These are phyloP conservation scores for Drosophila nigricruria DNA, from an alignment of 2,888 invertebrate genomes.

Conservation along the genomic window DNA sequence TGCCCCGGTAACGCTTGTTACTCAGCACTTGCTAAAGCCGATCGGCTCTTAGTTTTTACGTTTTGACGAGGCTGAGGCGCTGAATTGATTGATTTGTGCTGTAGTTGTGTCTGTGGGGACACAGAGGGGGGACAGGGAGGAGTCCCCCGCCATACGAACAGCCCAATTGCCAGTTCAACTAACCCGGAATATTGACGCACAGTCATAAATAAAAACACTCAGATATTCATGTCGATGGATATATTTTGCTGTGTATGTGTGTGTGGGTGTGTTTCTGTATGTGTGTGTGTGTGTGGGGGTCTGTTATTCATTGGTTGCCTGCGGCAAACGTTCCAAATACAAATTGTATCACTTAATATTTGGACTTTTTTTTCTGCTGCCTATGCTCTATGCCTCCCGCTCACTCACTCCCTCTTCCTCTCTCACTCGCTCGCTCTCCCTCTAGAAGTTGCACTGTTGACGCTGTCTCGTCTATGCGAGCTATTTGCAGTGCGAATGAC, in stretches of 20 bases:
- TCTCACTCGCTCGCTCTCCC: not conserved
- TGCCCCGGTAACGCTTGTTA: constrained; percentile 30
- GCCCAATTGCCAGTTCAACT: constrained; percentile 10
- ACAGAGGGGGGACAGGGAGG: not conserved
- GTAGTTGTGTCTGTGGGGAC: constrained; percentile 51
- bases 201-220: constrained; percentile 79
- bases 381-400: not conserved
- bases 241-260: not conserved
- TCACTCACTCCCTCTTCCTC: not conserved
- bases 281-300: constrained; percentile 1
- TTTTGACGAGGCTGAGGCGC: constrained; percentile 18
- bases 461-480: constrained; percentile 30
- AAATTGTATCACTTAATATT: constrained; percentile 76
- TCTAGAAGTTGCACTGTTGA: constrained; percentile 40
- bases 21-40: constrained; percentile 40
- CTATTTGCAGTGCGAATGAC: constrained; percentile 48
- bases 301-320: constrained; percentile 66
- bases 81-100: constrained; percentile 73
- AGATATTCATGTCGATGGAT: constrained; percentile 72
- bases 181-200: constrained; percentile 58
- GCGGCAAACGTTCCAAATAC: constrained; percentile 64
- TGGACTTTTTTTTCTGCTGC: constrained; percentile 26
- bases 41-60: constrained; percentile 45
- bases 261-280: not conserved
- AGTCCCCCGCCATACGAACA: no score